These are phyloP conservation scores for Trachymyrmex septentrionalis DNA, from an alignment of 1,140 invertebrate species.

Conservation along the genomic window DNA sequence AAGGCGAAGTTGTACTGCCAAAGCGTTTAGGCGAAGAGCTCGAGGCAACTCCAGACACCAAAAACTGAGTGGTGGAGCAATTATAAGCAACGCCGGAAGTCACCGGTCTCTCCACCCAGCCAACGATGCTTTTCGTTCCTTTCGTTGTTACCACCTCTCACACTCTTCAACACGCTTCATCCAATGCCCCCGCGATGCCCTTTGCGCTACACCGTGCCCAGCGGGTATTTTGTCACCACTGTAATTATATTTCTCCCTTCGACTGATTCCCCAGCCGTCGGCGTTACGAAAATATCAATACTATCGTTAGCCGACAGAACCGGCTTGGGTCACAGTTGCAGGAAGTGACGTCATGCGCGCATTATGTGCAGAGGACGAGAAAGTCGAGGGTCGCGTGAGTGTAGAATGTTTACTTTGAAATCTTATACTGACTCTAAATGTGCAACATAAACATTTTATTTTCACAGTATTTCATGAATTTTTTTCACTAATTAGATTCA, in stretches of 20 bases:
- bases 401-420: not conserved
- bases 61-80: conserved; percentile 80
- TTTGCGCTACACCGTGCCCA: conserved; percentile 64
- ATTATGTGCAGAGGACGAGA: not conserved
- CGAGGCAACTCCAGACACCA: conserved; percentile 69
- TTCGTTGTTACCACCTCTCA: conserved; percentile 44
- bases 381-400: too few relatives aligned
- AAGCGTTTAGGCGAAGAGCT: conserved; percentile 77
- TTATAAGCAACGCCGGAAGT: conserved; percentile 84
- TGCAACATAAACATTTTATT: not conserved
- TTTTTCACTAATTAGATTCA: not conserved
- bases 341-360: conserved; percentile 34
- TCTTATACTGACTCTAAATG: not conserved
- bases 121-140: conserved; percentile 24
- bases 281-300: conserved; percentile 78
- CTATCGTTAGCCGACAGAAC: conserved; percentile 58
- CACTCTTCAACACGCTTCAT: conserved; percentile 56
- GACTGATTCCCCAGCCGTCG: conserved; percentile 62
- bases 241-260: conserved; percentile 83
- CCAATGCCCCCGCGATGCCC: not conserved
- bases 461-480: not conserved
- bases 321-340: conserved; percentile 34
- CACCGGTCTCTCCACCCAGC: conserved; percentile 65
- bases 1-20: conserved; percentile 62
- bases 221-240: conserved; percentile 82